These are phyloP conservation scores for Cynopterus brachyotis DNA, from an alignment of 2,113 vertebrate species.

Conservation along the genomic window DNA sequence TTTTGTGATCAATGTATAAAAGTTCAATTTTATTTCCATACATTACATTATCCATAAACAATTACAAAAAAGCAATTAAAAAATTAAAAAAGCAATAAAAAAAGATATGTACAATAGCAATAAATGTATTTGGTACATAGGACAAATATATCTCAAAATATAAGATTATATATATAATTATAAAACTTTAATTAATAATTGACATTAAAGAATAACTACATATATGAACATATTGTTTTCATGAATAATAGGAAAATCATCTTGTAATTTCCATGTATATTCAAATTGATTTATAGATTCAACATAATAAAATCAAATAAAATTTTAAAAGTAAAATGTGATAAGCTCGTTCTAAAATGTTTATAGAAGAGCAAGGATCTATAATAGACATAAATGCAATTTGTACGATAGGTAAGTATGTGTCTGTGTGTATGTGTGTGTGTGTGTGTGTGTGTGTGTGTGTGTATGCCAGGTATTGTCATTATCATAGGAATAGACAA, in stretches of 20 bases:
- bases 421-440: too few species aligned
- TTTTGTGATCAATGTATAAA: not conserved
- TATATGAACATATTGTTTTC: not conserved
- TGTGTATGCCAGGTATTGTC: not conserved
- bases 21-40: not conserved
- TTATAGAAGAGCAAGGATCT: not conserved
- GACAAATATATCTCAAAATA: not conserved
- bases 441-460: too few species aligned
- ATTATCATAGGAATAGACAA: not conserved
- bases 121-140: not conserved
- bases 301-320: not conserved
- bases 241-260: not conserved
- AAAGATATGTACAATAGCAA: not conserved
- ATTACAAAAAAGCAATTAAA: not conserved
- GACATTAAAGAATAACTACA: not conserved
- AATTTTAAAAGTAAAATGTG: not conserved
- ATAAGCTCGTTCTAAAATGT: not conserved
- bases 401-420: not conserved
- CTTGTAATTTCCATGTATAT: not conserved
- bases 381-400: not conserved
- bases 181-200: conserved; percentile 15
- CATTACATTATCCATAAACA: not conserved
- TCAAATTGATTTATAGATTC: not conserved
- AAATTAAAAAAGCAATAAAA: too few species aligned
- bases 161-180: not conserved